Evolutionary conservation across 2,888 invertebrate genomes (phyloP).

Genomic region (Cecidostiba fungosa): DNA sequence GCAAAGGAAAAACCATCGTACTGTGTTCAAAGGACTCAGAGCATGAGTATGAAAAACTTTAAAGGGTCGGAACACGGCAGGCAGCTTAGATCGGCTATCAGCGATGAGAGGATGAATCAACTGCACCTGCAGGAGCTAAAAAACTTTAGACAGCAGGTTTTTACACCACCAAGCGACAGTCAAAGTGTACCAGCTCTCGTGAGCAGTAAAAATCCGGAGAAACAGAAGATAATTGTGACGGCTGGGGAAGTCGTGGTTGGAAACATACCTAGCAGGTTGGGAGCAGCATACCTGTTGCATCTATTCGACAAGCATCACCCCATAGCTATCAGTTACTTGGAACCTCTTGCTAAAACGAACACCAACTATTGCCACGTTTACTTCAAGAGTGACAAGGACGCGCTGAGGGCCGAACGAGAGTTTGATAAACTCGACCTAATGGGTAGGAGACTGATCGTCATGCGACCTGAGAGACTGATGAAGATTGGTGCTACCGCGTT

Average conservation of each 20-base stretch:
- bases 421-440: slow-evolving; percentile 67
- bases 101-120: neutral
- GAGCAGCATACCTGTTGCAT: slow-evolving; percentile 70
- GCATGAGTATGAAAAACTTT: neutral
- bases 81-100: neutral
- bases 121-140: neutral
- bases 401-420: slow-evolving; percentile 64
- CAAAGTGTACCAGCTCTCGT: neutral
- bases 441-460: slow-evolving; percentile 70
- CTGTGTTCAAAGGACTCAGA: neutral
- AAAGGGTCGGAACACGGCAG: neutral
- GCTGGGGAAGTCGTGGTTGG: slow-evolving; percentile 71
- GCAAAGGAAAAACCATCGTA: neutral
- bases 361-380: slow-evolving; percentile 72
- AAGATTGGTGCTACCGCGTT: neutral
- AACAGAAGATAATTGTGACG: neutral
- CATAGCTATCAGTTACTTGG: slow-evolving; percentile 67
- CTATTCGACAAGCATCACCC: slow-evolving; percentile 71
- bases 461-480: slow-evolving; percentile 61
- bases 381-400: slow-evolving; percentile 66
- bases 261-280: slow-evolving; percentile 68
- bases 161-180: neutral
- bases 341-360: slow-evolving; percentile 26
- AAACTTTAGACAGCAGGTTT: neutral
- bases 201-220: neutral